These are phyloP conservation scores for Patella caerulea DNA, from an alignment of 2,888 invertebrate species.

Conservation along the genomic window DNA sequence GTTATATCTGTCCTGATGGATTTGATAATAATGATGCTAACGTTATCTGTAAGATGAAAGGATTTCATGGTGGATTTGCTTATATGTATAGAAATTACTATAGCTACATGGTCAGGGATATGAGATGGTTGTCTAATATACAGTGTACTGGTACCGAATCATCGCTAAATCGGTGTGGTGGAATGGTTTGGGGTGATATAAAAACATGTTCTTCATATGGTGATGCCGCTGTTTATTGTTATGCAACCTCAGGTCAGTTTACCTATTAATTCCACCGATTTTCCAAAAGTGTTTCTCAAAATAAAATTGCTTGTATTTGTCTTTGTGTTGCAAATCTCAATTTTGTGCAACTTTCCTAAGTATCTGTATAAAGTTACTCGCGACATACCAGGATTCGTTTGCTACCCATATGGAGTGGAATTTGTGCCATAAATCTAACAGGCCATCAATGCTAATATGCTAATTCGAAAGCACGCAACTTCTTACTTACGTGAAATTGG, in stretches of 20 bases:
- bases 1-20: slow-evolving; percentile 51
- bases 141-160: slow-evolving; percentile 23
- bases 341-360: no score
- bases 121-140: slow-evolving; percentile 25
- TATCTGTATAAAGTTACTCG: no score
- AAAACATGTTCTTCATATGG: slow-evolving; percentile 41
- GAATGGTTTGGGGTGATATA: slow-evolving; percentile 52
- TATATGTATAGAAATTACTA: slow-evolving; percentile 28
- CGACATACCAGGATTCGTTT: no score
- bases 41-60: slow-evolving; percentile 52
- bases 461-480: no score
- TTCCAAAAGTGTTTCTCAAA: no score
- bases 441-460: no score
- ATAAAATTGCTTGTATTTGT: no score
- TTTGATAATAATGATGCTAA: slow-evolving; percentile 56
- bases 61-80: slow-evolving; percentile 51
- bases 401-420: no score
- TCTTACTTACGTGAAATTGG: no score
- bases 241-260: slow-evolving; percentile 44
- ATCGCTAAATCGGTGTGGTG: slow-evolving; percentile 40
- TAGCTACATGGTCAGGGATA: neutral
- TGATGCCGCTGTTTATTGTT: slow-evolving; percentile 55
- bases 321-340: no score
- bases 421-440: no score
- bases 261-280: neutral